Evolutionary conservation across 2,888 invertebrate species (phyloP).

Genomic region (Xylocampa areola): DNA sequence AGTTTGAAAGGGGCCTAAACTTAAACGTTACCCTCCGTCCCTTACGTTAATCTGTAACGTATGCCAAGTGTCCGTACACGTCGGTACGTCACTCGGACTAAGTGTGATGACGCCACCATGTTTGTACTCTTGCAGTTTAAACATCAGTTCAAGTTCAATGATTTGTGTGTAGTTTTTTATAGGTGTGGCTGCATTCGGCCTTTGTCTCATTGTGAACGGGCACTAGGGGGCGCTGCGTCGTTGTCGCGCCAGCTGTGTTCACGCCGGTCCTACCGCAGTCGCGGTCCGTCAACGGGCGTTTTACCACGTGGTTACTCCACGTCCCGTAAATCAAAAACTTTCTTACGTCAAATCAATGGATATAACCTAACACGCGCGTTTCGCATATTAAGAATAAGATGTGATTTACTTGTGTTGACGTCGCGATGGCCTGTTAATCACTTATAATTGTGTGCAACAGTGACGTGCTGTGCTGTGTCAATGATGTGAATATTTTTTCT

Average conservation of each 20-base stretch:
- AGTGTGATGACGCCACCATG: slow-evolving; percentile 43
- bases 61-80: slow-evolving; percentile 14
- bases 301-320: slow-evolving; percentile 65
- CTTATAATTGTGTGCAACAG: slow-evolving; percentile 64
- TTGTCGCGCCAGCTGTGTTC: slow-evolving; percentile 71
- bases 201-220: slow-evolving; percentile 60
- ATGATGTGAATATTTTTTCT: slow-evolving; percentile 83
- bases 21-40: slow-evolving; percentile 18
- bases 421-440: slow-evolving; percentile 71
- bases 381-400: slow-evolving; percentile 72
- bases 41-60: slow-evolving; percentile 20
- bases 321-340: slow-evolving; percentile 77
- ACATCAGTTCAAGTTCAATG: slow-evolving; percentile 61
- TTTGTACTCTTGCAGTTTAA: slow-evolving; percentile 50
- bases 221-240: slow-evolving; percentile 69
- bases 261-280: slow-evolving; percentile 72
- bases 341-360: slow-evolving; percentile 89
- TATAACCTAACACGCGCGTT: slow-evolving; percentile 87
- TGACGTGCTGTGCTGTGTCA: slow-evolving; percentile 75
- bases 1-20: slow-evolving; percentile 16
- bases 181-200: slow-evolving; percentile 71
- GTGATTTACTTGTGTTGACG: slow-evolving; percentile 74
- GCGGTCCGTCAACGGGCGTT: slow-evolving; percentile 64
- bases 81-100: slow-evolving; percentile 29
- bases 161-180: slow-evolving; percentile 58